Evolutionary conservation across 2,888 invertebrate species (phyloP).

Genomic region (Orthonevra nobilis): DNA sequence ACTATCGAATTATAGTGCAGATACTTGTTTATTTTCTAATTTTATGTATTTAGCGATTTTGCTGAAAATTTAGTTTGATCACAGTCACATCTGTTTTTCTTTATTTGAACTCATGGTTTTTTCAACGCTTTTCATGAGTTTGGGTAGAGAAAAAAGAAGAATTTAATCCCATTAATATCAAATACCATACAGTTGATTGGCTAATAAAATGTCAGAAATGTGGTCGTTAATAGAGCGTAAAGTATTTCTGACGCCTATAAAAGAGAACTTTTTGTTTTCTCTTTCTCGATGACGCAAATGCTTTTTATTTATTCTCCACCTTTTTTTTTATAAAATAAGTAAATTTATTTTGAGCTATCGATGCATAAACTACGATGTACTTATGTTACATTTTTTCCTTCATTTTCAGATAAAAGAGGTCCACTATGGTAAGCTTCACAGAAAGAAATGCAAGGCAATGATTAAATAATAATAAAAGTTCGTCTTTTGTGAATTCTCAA

Average conservation of each 20-base stretch:
- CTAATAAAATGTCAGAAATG: slow-evolving; percentile 40
- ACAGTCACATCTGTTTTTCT: no score
- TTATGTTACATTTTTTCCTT: slow-evolving; percentile 9
- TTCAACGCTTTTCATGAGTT: no score
- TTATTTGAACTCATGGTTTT: no score
- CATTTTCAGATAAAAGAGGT: slow-evolving; percentile 56
- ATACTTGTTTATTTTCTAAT: no score
- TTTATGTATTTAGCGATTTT: no score
- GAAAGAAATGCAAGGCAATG: no score
- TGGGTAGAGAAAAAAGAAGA: slow-evolving; percentile 16
- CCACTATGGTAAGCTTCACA: slow-evolving; percentile 57
- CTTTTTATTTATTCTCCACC: slow-evolving; percentile 22
- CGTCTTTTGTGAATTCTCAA: no score
- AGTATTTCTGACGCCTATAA: slow-evolving; percentile 21
- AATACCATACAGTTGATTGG: slow-evolving; percentile 49
- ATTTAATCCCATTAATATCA: slow-evolving; percentile 32
- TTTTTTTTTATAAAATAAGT: no score
- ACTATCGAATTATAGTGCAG: no score
- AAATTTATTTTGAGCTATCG: background rate
- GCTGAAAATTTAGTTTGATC: no score
- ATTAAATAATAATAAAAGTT: no score
- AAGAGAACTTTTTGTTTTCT: background rate
- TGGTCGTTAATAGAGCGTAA: slow-evolving; percentile 41
- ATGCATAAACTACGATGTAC: background rate
- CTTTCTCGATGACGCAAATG: slow-evolving; percentile 27